These are phyloP conservation scores for Urocolius indicus DNA, from an alignment of 2,113 vertebrate genomes.

Conservation along the genomic window DNA sequence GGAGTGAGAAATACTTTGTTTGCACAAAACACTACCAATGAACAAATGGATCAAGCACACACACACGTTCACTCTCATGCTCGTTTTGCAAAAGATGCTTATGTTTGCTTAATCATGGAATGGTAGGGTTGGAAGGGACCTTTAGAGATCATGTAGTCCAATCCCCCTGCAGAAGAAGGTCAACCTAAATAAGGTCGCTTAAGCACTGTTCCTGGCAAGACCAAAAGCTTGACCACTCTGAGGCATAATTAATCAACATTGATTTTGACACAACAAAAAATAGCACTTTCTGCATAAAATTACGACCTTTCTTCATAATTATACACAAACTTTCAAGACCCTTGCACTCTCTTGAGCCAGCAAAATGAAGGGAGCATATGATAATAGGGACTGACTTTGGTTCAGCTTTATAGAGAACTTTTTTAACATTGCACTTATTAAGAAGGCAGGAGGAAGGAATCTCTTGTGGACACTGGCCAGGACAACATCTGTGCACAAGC, in stretches of 20 bases:
- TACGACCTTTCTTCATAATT: background rate
- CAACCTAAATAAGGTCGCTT: no score
- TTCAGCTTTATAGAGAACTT: background rate
- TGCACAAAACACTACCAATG: background rate
- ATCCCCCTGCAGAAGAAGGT: no score
- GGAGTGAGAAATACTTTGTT: background rate
- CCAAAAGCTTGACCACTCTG: background rate
- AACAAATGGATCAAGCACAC: background rate
- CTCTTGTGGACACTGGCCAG: background rate
- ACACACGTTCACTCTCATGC: background rate
- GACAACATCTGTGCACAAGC: background rate
- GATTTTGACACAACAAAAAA: background rate
- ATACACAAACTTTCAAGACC: background rate
- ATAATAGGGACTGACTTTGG: background rate
- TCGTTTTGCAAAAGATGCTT: background rate
- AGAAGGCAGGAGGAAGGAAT: background rate
- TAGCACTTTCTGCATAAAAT: background rate
- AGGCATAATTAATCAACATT: background rate
- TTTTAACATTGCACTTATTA: constrained; percentile 15
- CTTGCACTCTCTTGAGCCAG: background rate
- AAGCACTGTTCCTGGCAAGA: background rate
- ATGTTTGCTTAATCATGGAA: background rate
- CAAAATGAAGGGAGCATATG: background rate
- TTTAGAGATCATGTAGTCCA: no score
- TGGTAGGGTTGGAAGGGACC: no score